Base-by-base conservation (phyloP, 2,113 vertebrate species). In the Cephalopterus ornatus region DNA sequence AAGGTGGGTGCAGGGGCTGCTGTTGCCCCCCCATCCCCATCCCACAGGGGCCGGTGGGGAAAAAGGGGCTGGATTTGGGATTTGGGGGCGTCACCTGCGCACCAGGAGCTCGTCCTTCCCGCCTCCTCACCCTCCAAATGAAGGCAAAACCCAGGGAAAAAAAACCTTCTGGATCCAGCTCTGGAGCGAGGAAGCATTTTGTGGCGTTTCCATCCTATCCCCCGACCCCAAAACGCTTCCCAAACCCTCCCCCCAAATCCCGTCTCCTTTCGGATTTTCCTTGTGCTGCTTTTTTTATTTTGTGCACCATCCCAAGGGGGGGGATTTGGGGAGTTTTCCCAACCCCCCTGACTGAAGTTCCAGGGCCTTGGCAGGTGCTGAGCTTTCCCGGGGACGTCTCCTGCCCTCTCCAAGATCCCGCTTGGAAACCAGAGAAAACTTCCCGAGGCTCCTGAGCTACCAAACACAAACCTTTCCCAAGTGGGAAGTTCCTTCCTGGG, bases 301-400 rank as follows among this genome's bases (percentile, higher is more conserved):
- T 53, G 5, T 12, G 12, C 65, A 2, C 46, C 11, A 15, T 33
- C 72, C 66, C 58, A 5, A 12, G 39, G 39, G 0, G 22, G n/a
- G 27, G 33, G 15, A 7, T 42, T 10, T 61, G 46, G 41, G 44
- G 52, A 22, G 6, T 49, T 88, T 63, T 4, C 37, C 6, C 30
- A 21, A 61, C 52, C 21, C 14, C 14, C 11, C 49, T 14, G 49
- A 0, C 6, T 35, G 1, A 0, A 1, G 3, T n/a, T 19, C 21
- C 1, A 0, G 56, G 12, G 8, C 37, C 66, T 22, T 22, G 47
- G 53, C 0, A 8, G 41, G 19, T 0, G 0, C 53, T 74, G 74
- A 68, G 41, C 4, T 39, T 79, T 85, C 74, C 24, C 80, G 28
- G 62, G 47, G 62, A 33, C 14, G 26, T 52, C 71, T 76, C 56